These are phyloP conservation scores for Xiphophorus couchianus DNA, from an alignment of 2,113 vertebrate genomes.

Conservation along the genomic window DNA sequence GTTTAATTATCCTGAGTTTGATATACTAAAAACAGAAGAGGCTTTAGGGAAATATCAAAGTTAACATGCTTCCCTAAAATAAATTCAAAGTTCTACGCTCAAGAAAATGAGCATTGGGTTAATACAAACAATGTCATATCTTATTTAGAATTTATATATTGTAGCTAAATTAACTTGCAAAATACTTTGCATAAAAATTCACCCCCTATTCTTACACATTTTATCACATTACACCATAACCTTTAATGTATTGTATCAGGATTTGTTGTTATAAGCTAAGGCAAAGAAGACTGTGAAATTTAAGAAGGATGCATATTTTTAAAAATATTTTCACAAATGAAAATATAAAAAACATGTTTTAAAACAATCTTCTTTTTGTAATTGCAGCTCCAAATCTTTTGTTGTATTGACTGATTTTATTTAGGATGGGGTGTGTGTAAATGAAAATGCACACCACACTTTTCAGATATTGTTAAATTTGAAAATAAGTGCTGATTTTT, in stretches of 20 bases:
- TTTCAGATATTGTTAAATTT: no score
- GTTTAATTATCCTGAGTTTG: not conserved
- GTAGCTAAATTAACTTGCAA: not conserved
- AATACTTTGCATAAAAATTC: not conserved
- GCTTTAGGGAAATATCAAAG: not conserved
- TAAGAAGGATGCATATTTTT: no score
- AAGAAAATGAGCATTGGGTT: not conserved
- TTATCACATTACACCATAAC: not conserved
- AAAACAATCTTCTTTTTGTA: no score
- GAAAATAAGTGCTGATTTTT: no score
- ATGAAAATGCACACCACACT: no score
- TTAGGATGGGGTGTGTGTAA: not conserved
- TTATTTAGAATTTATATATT: not conserved
- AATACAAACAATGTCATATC: not conserved
- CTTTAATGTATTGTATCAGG: not conserved
- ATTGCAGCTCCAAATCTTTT: no score
- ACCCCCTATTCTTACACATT: not conserved
- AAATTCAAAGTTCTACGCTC: not conserved
- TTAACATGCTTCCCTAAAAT: not conserved
- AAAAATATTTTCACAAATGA: no score
- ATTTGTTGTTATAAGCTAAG: not conserved
- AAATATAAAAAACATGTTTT: no score
- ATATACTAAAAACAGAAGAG: not conserved
- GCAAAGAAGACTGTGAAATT: no score
- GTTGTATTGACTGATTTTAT: no score